A percentile compares a stretch with the other conserved stretches of the same genome.
phyloP scores from a whole-genome alignment of 2,113 vertebrate species.

The Atrichornis clamosus region DNA sequence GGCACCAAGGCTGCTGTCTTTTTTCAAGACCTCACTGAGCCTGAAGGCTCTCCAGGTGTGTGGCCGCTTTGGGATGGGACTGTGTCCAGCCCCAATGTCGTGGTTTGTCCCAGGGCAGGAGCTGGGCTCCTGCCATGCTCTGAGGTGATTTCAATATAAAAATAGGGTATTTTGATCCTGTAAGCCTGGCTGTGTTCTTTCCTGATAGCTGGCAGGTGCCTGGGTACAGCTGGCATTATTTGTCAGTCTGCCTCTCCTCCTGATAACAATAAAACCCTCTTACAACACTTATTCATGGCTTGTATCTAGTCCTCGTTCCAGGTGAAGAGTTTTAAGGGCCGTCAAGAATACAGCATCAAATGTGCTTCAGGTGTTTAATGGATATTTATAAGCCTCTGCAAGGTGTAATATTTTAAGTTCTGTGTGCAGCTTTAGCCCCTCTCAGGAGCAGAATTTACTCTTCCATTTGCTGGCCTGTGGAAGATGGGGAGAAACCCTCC shows the following conservation, averaged over 20 bases:
- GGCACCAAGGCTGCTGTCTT: background rate
- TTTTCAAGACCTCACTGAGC: background rate
- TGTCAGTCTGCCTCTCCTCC: background rate
- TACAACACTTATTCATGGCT: background rate
- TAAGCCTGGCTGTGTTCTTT: background rate
- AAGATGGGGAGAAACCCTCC: background rate
- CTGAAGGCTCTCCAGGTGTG: background rate
- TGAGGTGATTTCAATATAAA: fast-evolving
- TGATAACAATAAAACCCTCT: background rate
- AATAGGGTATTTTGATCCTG: background rate
- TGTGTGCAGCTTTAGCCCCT: background rate
- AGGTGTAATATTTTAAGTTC: background rate
- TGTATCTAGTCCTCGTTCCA: constrained; percentile 1
- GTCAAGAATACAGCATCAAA: background rate
- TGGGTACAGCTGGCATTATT: background rate
- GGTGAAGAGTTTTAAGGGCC: background rate
- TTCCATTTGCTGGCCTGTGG: background rate
- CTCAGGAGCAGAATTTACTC: background rate
- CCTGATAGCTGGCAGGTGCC: background rate
- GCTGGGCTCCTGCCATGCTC: background rate
- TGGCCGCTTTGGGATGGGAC: background rate
- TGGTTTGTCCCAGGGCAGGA: background rate
- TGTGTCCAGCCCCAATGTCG: fast-evolving
- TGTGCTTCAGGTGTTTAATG: background rate
- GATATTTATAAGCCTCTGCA: background rate